phyloP scores from a whole-genome alignment of 2,888 invertebrate genomes.

The Keiferia lycopersicella region DNA sequence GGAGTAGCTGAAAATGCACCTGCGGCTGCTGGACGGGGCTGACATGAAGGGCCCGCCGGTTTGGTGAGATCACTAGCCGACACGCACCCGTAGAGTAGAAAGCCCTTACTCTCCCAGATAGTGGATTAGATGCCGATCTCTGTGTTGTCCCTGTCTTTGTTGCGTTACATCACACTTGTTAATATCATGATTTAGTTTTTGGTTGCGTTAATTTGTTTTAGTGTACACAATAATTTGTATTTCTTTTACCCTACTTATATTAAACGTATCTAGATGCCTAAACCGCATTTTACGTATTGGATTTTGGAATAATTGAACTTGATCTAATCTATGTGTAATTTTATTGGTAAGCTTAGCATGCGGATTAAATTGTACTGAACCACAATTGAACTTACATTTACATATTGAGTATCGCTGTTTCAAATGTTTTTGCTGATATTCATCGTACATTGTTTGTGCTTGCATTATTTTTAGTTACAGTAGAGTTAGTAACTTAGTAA shows the following conservation, averaged over 20 bases:
- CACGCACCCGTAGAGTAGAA: constrained; percentile 53
- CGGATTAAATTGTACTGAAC: neutral
- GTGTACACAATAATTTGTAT: too few relatives aligned
- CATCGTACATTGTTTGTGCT: neutral
- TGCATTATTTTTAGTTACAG: too few relatives aligned
- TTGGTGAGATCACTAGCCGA: constrained; percentile 72
- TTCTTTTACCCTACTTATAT: too few relatives aligned
- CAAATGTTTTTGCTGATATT: neutral
- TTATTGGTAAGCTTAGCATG: neutral
- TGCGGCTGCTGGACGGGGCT: constrained; percentile 61
- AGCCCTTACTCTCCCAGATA: constrained; percentile 41
- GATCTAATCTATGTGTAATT: neutral
- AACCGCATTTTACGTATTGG: neutral
- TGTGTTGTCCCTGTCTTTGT: constrained; percentile 17
- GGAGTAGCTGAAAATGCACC: constrained; percentile 68
- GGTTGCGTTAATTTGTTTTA: neutral
- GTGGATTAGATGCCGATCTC: constrained; percentile 22
- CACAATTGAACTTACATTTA: neutral
- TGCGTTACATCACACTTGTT: constrained; percentile 12
- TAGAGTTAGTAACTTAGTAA: too few relatives aligned
- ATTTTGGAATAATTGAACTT: neutral
- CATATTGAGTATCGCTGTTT: neutral
- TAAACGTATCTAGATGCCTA: neutral
- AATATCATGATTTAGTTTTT: neutral
- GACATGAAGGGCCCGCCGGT: constrained; percentile 80